Base-by-base conservation (phyloP, 1,140 invertebrate species). In the Aphaenogaster floridana region DNA sequence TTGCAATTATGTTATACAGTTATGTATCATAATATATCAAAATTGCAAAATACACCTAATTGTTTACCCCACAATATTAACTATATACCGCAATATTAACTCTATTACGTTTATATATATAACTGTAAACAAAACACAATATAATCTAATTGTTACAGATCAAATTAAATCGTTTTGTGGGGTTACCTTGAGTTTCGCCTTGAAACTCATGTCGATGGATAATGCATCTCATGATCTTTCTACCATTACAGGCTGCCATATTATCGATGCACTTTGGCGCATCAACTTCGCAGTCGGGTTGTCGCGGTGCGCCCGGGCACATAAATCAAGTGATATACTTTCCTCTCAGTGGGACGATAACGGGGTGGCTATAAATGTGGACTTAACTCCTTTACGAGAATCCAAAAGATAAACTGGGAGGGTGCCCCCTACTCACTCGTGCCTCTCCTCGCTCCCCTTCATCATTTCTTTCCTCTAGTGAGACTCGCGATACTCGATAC, bases 281-380 rank as follows among this genome's bases (percentile, higher is more conserved):
- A 89, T 79, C 79, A 68, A n/a, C 77, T 61, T 48, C 34, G 74
- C 57, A 86, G 72, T 39, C 64, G 68, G 34, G 28, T 50, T 86
- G 87, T 86, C 50, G 78, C 48, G 50, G 11, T 69, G 28, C 77
- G 72, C 52, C 42, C 69, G 61, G 72, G 52, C 39, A 86, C 87
- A 91, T 91, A 91, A 91, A 91, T 91, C 90, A 91, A 89, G 83
- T 21, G 86, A 87, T 89, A 76, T 86, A 84, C 76, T 83, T 88
- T 81, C 54, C 71, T 66, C 76, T 78, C 57, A 50, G 50, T 59
- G 42, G 5, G 42, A 69, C 50, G 89, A 91, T 89, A 85, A 89
- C 77, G 48, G 39, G 9, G 39, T 34, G 48, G 87, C 84, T 86
- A 91, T 92, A 92, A 92, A 91, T 90, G 91, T 85, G 86, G 61